Evolutionary conservation across 2,888 invertebrate genomes (phyloP), one percentile per base, ranked within the genome.

Genomic region (Sepiola atlantica): DNA sequence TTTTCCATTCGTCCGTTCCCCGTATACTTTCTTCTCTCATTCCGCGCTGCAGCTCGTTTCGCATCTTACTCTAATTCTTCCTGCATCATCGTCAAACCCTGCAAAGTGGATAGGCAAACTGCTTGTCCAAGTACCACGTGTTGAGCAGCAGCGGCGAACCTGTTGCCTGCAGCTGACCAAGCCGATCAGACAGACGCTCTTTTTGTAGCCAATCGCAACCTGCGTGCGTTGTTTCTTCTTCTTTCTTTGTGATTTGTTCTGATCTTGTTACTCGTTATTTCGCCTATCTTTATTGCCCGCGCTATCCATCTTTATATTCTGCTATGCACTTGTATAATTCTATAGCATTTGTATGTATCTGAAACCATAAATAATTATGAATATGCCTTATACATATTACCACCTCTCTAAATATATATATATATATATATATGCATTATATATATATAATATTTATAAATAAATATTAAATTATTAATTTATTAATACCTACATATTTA

Each of bases 141-240:
- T 77, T 77, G 77, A 77, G n/a, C 32, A 77, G 45, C n/a, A 77
- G 77, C 21, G 45, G 45, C n/a, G 32, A n/a, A 77, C 77, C 77
- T 77, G 77, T 77, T 77, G 77, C 77, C 77, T 77, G 77, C 77
- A 77, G 77, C 77, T 77, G 77, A 77, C 77, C 77, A 77, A 77
- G n/a, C 77, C 77, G 14, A 77, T 77, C 77, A 77, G 77, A 77
- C 77, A 77, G 12, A 77, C n/a, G 8, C n/a, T 16, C n/a, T 16
- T 12, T 77, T 77, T 77, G 77, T n/a, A n/a, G n/a, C 14, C 77
- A 32, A 14, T 77, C 45, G 8, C 45, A 45, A 45, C 2, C 45
- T 4, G 45, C 2, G 45, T 45, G 45, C 45, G 8, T 16, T 32
- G 16, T 77, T 77, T 10, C 77, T 16, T 12, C 14, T 32, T 77